Base-by-base conservation (phyloP, 2,113 vertebrate species). In the Pelecanoides urinatrix region DNA sequence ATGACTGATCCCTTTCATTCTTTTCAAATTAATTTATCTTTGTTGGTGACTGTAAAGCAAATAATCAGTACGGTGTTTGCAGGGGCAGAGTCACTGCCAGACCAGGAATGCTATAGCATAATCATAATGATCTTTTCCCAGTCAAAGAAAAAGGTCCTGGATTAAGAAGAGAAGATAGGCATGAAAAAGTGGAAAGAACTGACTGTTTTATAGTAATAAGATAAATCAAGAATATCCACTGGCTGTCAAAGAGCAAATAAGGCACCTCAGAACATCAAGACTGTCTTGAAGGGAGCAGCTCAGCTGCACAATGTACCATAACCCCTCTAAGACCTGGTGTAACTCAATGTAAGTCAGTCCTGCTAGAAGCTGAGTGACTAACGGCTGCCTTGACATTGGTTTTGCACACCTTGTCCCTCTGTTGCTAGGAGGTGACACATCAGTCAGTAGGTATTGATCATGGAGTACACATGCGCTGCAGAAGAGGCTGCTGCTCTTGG, bases 381-480 rank as follows among this genome's bases (percentile, higher is more conserved):
- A 34, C 1, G 1, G 29, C 14, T 42, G 25, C 29, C 15, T 61
- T 83, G 36, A 36, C 40, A 29, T 5, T 25, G 10, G 14, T 74
- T 90, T 78, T 71, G 32, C 47, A 55, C 1, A 0, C 23, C n/a
- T 74, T 70, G 61, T 78, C 14, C 34, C 29, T 42, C 29, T 45
- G 26, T 44, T 42, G 29, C 29, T 67, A 22, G 58, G 25, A 87
- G 26, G 22, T 29, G 8, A n/a, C 34, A 47, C 26, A 30, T 58
- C 59, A 40, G 13, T 21, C 81, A 36, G 19, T 13, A 27, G 21
- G 20, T n/a, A 21, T 32, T 32, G 17, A 53, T 38, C 55, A 26
- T 2, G 4, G 14, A 9, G 23, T 34, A 20, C 0, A 5, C 27
- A 17, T 50, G 30, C 1, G 3, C 32, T 45, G 45, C 75, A 45